phyloP scores from a whole-genome alignment of 2,888 invertebrate species.

The Caenorhabditis sinica region DNA sequence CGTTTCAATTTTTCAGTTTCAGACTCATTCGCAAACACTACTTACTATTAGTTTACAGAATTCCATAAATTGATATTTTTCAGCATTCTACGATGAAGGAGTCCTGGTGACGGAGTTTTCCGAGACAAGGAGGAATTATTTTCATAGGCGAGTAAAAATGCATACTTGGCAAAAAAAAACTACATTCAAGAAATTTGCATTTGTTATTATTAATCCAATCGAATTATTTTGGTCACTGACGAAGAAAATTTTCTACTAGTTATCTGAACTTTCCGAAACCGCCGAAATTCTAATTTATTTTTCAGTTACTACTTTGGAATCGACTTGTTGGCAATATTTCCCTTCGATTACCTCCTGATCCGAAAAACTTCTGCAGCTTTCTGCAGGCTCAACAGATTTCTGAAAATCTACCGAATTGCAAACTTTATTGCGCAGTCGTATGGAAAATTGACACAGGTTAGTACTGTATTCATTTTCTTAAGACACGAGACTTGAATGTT shows the following conservation, averaged over 20 bases:
- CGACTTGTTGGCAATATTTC: constrained; percentile 61
- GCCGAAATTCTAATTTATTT: background rate
- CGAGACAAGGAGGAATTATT: constrained; percentile 57
- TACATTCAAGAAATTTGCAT: too few relatives aligned
- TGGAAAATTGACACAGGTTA: constrained; percentile 57
- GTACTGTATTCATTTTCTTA: background rate
- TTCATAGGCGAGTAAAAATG: constrained; percentile 56
- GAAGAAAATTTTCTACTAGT: background rate
- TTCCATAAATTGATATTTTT: background rate
- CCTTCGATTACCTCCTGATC: constrained; percentile 58
- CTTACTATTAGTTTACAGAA: too few relatives aligned
- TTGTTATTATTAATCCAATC: background rate
- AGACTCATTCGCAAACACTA: too few relatives aligned
- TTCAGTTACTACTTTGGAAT: constrained; percentile 58
- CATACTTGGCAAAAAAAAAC: too few relatives aligned
- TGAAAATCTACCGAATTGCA: constrained; percentile 68
- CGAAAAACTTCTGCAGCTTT: constrained; percentile 39
- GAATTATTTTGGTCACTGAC: too few relatives aligned
- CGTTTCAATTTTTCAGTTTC: too few relatives aligned
- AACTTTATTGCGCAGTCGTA: constrained; percentile 68
- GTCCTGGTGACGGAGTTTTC: constrained; percentile 45
- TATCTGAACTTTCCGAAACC: background rate
- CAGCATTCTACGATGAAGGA: constrained; percentile 66
- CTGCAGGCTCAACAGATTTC: constrained; percentile 68
- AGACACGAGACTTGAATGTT: background rate